Evolutionary conservation across 2,113 vertebrate genomes (phyloP).

Genomic region (Platichthys flesus): DNA sequence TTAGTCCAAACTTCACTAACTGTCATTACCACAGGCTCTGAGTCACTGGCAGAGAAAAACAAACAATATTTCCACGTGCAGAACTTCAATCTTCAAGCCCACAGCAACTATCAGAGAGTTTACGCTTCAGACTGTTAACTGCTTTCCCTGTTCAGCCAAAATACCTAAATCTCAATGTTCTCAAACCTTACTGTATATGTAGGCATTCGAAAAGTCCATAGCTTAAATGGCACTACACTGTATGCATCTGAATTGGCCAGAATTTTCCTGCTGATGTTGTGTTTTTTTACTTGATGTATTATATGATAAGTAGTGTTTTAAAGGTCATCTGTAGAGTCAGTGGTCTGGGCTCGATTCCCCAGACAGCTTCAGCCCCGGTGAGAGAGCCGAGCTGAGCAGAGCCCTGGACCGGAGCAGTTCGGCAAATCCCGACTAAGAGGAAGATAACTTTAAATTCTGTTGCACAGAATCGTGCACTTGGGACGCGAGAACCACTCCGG

Average conservation of each 20-base stretch:
- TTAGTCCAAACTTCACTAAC: background rate
- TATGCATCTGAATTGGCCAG: conserved; percentile 58
- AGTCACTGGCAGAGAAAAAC: background rate
- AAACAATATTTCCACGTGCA: too few species aligned
- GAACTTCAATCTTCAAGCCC: conserved; percentile 11
- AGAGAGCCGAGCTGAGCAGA: conserved; percentile 28
- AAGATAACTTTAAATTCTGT: background rate
- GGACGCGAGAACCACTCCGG: background rate
- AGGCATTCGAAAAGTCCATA: conserved; percentile 39
- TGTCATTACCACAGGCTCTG: background rate
- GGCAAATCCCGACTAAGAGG: conserved; percentile 22
- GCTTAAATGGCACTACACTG: conserved; percentile 42
- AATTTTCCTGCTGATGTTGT: conserved; percentile 60
- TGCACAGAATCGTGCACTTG: background rate
- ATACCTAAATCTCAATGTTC: conserved; percentile 32
- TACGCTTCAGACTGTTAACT: conserved; percentile 74
- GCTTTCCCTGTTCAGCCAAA: conserved; percentile 40
- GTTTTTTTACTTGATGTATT: conserved; percentile 53
- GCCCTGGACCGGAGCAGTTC: conserved; percentile 42
- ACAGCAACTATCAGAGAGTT: conserved; percentile 51
- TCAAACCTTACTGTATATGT: conserved; percentile 36
- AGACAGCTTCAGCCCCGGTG: conserved; percentile 24
- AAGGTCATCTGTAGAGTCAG: conserved; percentile 56
- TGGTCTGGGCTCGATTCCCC: conserved; percentile 37
- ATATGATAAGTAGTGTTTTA: conserved; percentile 56